Evolutionary conservation across 2,888 invertebrate species (phyloP).

Genomic region (Halictus quadricinctus): DNA sequence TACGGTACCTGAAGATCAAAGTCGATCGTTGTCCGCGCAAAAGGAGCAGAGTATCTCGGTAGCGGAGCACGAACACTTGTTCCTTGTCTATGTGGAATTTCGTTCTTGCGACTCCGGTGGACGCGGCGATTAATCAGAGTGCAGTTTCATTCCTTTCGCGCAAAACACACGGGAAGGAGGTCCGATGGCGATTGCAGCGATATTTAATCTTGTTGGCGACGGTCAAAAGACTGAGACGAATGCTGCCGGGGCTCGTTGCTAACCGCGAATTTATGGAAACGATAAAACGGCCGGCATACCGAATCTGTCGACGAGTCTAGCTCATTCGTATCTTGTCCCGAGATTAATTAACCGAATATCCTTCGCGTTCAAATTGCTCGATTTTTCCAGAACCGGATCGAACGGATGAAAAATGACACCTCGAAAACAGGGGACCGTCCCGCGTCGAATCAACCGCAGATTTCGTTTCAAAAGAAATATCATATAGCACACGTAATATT

Average conservation of each 20-base stretch:
- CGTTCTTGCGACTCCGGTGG: constrained; percentile 31
- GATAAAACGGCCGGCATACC: background rate
- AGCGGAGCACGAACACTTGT: constrained; percentile 55
- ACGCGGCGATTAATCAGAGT: constrained; percentile 47
- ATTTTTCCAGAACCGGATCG: background rate
- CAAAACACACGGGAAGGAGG: constrained; percentile 1
- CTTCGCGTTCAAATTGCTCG: background rate
- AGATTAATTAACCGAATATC: background rate
- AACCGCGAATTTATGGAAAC: constrained; percentile 26
- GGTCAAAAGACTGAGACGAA: constrained; percentile 35
- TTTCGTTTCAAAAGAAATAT: too few relatives aligned
- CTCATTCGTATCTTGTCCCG: background rate
- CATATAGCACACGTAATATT: too few relatives aligned
- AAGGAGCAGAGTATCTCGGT: constrained; percentile 23
- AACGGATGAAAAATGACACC: background rate
- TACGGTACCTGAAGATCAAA: constrained; percentile 38
- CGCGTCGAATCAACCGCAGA: too few relatives aligned
- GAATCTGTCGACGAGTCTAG: constrained; percentile 3
- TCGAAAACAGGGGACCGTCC: too few relatives aligned
- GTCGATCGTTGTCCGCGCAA: constrained; percentile 31
- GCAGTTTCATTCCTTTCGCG: constrained; percentile 33
- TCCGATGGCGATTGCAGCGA: constrained; percentile 1
- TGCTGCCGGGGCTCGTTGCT: background rate
- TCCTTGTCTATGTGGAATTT: constrained; percentile 49
- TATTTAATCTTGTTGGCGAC: constrained; percentile 38